These are phyloP conservation scores for Rhinella marina DNA, from an alignment of 2,797 vertebrate genomes.

Conservation along the genomic window DNA sequence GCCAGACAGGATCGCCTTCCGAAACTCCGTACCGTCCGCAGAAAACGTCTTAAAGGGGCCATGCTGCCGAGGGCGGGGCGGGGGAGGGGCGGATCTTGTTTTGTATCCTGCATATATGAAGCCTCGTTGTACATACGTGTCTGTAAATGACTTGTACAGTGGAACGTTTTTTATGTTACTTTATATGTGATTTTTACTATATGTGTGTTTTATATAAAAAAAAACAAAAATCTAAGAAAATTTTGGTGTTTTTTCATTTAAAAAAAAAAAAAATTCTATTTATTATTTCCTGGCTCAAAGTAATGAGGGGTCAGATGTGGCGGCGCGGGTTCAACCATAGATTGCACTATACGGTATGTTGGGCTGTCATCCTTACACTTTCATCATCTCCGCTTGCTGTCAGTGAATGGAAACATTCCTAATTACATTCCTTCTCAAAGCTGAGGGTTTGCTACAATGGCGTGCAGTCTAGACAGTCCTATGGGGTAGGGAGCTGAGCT, in stretches of 20 bases:
- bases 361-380: too few relatives aligned
- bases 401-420: too few relatives aligned
- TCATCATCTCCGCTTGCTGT: too few relatives aligned
- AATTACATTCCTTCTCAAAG: too few relatives aligned
- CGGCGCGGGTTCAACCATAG: too few relatives aligned
- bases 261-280: neutral
- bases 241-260: neutral
- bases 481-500: too few relatives aligned
- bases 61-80: neutral
- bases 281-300: neutral
- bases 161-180: conserved; percentile 22
- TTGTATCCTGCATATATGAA: conserved; percentile 40
- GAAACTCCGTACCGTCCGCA: neutral
- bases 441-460: too few relatives aligned
- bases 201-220: conserved; percentile 47
- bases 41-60: neutral
- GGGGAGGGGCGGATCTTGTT: neutral
- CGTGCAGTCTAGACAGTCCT: too few relatives aligned
- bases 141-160: conserved; percentile 46
- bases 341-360: too few relatives aligned
- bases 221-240: neutral
- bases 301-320: too few relatives aligned
- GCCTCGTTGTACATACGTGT: conserved; percentile 29
- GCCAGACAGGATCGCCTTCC: conserved; percentile 23
- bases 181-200: conserved; percentile 15